phyloP scores from a whole-genome alignment of 35 echinoderm and acorn worm species.

The Chiridota heheva region DNA sequence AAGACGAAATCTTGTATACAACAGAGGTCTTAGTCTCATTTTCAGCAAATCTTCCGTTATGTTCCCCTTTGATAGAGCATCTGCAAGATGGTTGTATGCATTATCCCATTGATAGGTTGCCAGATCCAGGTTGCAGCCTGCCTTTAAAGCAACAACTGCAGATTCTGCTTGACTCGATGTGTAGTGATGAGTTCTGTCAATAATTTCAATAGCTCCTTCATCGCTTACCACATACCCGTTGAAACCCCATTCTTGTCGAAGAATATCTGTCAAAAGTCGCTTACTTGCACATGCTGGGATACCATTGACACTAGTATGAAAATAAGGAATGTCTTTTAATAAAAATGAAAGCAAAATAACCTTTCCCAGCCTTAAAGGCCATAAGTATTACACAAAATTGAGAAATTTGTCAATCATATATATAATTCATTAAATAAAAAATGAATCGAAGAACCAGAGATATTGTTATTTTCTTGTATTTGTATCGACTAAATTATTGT shows the following conservation, averaged over 20 bases:
- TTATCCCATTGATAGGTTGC: conserved; percentile 1
- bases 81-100: conserved; percentile 56
- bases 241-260: conserved; percentile 81
- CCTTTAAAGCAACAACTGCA: conserved; percentile 49
- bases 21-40: conserved; percentile 56
- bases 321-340: no score
- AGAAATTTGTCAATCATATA: no score
- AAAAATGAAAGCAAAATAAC: no score
- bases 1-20: conserved; percentile 90
- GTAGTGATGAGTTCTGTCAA: conserved; percentile 59
- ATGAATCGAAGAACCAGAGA: no score
- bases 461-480: no score
- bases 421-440: no score
- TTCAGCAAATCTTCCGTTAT: conserved; percentile 40
- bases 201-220: conserved; percentile 64
- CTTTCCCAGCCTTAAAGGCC: no score
- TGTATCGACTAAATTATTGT: no score
- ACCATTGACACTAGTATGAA: conserved; percentile 78
- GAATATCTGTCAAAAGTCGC: conserved; percentile 72
- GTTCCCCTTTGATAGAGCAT: conserved; percentile 55
- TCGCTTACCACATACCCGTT: conserved; percentile 93
- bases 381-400: no score
- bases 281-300: conserved; percentile 83
- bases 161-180: conserved; percentile 69
- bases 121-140: conserved; percentile 87